Conservation (phyloP, 2,888 invertebrate genomes). For the Drosophila sordidula region DNA sequence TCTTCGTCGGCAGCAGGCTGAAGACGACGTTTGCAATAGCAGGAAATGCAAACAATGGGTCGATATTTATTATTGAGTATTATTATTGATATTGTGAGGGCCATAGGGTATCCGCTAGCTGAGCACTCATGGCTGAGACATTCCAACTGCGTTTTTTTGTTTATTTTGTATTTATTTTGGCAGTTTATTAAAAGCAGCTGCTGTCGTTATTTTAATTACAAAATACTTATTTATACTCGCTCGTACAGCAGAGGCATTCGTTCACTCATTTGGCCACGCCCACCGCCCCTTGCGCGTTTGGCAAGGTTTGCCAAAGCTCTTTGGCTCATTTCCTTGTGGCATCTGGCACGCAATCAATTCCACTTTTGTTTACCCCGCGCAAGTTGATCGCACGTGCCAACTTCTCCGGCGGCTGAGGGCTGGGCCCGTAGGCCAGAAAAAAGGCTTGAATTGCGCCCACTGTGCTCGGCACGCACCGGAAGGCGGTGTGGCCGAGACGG, state of each 20-base stretch:
- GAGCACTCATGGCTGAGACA: background rate
- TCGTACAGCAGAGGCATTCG: slow-evolving; percentile 19
- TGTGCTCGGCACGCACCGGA: slow-evolving; percentile 36
- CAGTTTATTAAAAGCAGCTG: slow-evolving; percentile 69
- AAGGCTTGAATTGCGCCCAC: slow-evolving; percentile 50
- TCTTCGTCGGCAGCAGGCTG: too few species aligned
- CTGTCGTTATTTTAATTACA: slow-evolving; percentile 74
- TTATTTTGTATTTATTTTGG: slow-evolving; percentile 60
- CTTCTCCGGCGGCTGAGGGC: slow-evolving; percentile 16
- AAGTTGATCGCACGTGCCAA: slow-evolving; percentile 60
- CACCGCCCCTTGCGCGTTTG: slow-evolving; percentile 20
- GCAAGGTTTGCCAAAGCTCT: slow-evolving; percentile 29
- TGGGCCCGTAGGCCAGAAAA: slow-evolving; percentile 20
- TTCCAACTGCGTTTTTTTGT: slow-evolving; percentile 24
- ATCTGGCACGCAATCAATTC: slow-evolving; percentile 76
- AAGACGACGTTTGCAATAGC: too few species aligned
- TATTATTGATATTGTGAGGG: background rate
- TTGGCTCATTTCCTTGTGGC: slow-evolving; percentile 55
- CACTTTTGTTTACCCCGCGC: slow-evolving; percentile 55
- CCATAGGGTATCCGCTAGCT: slow-evolving; percentile 1
- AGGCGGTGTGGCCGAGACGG: slow-evolving; percentile 4
- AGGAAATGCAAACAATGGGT: too few species aligned
- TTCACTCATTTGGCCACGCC: slow-evolving; percentile 38
- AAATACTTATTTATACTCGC: slow-evolving; percentile 53
- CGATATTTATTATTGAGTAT: too few species aligned